Base-by-base conservation (phyloP, 1,140 invertebrate genomes). In the Microplitis mediator region DNA sequence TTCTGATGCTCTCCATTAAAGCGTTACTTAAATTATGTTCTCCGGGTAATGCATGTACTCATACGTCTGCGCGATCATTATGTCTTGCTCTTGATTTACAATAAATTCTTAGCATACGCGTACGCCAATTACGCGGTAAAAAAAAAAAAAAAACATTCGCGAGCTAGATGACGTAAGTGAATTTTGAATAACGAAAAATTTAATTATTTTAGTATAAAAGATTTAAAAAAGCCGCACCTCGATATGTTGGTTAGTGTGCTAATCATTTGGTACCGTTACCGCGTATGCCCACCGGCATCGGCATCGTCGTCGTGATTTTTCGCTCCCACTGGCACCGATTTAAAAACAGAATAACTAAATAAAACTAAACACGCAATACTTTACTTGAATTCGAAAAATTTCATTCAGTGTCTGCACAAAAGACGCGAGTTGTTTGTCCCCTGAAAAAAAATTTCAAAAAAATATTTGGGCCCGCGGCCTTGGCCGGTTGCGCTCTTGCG, bases 1-100 rank as follows among this genome's bases (percentile, higher is more conserved):
- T 58, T 23, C 9, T 31, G 23, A 23, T 31, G 9, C 23, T 23
- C 56, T 58, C 16, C 23, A 58, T 23, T 31, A 3, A 70, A 45
- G 45, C 23, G 23, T 69, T 60, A 32, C 35, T 61, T 35, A 36
- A 67, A 68, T 69, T 72, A 78, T 84, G 82, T 76, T 84, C 80
- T 79, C 83, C 83, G 81, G 79, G 76, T 84, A 84, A 11, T 70
- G 76, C 75, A 77, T 76, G 78, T 83, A 79, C 75, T 74, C 81
- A 50, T 82, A 79, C 80, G 81, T 78, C 81, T 84, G 82, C 80
- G 81, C 81, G 76, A 77, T 74, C 60, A 36, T 35, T 52, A 51
- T 50, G 32, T 52, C 32, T 66, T 54, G 13, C n/a, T 9, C 39
- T 11, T 45, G 6, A 45, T 11, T 11, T 9, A 45, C 11, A 9